These are phyloP conservation scores for Drosophila prostipennis DNA, from an alignment of 2,888 invertebrate species.

Conservation along the genomic window DNA sequence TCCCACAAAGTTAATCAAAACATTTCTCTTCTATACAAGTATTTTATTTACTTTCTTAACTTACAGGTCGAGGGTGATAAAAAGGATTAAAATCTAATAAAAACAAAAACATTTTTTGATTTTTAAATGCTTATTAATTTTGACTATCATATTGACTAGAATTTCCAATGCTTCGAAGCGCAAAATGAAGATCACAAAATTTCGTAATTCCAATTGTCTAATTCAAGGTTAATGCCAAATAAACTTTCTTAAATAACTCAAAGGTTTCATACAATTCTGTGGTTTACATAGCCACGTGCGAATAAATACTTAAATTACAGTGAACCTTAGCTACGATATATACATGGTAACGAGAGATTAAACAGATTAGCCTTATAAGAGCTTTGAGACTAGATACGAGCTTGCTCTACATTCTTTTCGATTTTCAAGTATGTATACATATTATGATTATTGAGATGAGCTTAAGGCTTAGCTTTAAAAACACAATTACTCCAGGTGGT, in stretches of 20 bases:
- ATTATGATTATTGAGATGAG: constrained; percentile 15
- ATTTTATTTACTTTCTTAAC: constrained; percentile 16
- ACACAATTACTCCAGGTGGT: constrained; percentile 30
- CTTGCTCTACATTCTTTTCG: constrained; percentile 15
- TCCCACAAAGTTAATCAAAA: too few relatives aligned
- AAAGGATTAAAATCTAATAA: constrained; percentile 17
- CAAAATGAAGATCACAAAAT: constrained; percentile 66
- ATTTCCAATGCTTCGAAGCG: constrained; percentile 48
- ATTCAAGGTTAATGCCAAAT: constrained; percentile 26
- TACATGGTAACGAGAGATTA: constrained; percentile 35
- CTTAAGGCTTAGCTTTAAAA: constrained; percentile 16
- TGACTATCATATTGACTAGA: constrained; percentile 69
- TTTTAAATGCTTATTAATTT: constrained; percentile 31
- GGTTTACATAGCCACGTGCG: constrained; percentile 6
- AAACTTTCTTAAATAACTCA: neutral
- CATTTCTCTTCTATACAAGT: constrained; percentile 1
- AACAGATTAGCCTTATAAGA: constrained; percentile 18
- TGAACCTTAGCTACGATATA: constrained; percentile 25
- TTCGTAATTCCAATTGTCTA: constrained; percentile 58
- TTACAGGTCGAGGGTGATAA: constrained; percentile 11
- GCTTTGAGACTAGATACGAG: constrained; percentile 25
- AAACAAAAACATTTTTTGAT: constrained; percentile 33
- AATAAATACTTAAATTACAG: constrained; percentile 30
- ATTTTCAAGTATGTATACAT: constrained; percentile 31
- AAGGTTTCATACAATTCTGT: neutral